Conservation (phyloP, 1,140 invertebrate genomes). For the Scaptomyza montana region DNA sequence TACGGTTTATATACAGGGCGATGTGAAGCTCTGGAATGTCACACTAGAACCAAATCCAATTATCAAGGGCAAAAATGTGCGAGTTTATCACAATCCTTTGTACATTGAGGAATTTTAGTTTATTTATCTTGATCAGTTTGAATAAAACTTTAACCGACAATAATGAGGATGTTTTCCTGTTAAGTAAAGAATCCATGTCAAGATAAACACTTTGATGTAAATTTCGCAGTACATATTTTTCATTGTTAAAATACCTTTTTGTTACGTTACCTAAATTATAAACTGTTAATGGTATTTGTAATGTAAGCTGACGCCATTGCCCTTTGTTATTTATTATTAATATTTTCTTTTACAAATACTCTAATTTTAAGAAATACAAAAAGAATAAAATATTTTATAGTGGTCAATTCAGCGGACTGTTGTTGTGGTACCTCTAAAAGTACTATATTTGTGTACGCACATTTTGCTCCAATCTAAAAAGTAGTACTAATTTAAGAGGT, state of each 20-base stretch:
- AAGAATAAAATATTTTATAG: background rate
- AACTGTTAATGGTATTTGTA: background rate
- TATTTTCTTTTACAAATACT: background rate
- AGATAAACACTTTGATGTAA: too few relatives aligned
- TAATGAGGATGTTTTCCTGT: conserved; percentile 32
- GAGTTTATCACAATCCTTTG: conserved; percentile 71
- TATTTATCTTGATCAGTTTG: background rate
- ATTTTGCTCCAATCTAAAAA: too few relatives aligned
- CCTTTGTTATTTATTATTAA: background rate
- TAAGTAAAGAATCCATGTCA: background rate
- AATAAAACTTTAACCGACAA: conserved; percentile 47
- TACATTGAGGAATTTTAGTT: conserved; percentile 49
- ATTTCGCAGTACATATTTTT: background rate
- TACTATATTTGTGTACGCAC: too few relatives aligned
- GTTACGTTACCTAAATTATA: background rate
- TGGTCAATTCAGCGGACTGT: background rate
- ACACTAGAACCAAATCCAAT: conserved; percentile 62
- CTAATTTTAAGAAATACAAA: conserved; percentile 4
- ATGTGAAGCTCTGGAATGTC: conserved; percentile 82
- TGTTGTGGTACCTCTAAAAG: too few relatives aligned
- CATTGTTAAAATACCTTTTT: background rate
- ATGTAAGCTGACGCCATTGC: background rate
- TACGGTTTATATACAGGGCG: conserved; percentile 84
- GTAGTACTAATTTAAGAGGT: too few relatives aligned
- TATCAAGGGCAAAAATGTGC: conserved; percentile 58